Evolutionary conservation across 2,113 vertebrate species (phyloP), one percentile per base, ranked within the genome.

Genomic region (Thamnaconus septentrionalis): DNA sequence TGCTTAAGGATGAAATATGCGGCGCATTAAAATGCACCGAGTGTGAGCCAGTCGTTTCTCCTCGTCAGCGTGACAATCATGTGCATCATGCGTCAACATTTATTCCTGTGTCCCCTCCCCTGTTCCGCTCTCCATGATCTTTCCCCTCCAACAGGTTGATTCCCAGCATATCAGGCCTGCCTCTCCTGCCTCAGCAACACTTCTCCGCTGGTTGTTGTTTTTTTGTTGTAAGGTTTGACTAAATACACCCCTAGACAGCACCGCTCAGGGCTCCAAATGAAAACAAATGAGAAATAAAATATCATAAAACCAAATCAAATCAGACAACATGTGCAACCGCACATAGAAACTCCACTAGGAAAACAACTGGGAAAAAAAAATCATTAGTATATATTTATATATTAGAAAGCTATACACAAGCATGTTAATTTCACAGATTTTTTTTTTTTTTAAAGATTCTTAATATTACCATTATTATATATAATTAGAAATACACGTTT

Each of bases 331-430:
- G 90, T 98, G 95, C 96, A 94, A 92, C 87, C 85, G 96, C 95
- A 98, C 95, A 94, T 92, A 94, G 90, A 93, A 95, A 92, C 90
- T 94, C 93, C 93, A 90, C 94, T 94, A 96, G 93, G 93, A 96
- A 96, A 94, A 80, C 84, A 88, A 86, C 78, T 83, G 93, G 18
- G 18, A 94, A 94, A 93, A 49, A 49, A 10, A 52, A 52, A 52
- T 93, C 94, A 96, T 95, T 93, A 91, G 91, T 89, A 92, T 91
- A 92, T 91, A 92, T 92, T 91, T 90, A 92, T 92, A 93, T 93
- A 93, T 99, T 97, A 98, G 95, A 98, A 97, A 98, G 96, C 96
- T 99, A 98, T 98, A 97, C 95, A 98, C 96, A 98, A 98, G 96
- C 95, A 97, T 99, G 95, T 98, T 98, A 97, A 99, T 98, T 98